Evolutionary conservation across 2,113 vertebrate species (phyloP).

Genomic region (Drymodes brunneopygia): DNA sequence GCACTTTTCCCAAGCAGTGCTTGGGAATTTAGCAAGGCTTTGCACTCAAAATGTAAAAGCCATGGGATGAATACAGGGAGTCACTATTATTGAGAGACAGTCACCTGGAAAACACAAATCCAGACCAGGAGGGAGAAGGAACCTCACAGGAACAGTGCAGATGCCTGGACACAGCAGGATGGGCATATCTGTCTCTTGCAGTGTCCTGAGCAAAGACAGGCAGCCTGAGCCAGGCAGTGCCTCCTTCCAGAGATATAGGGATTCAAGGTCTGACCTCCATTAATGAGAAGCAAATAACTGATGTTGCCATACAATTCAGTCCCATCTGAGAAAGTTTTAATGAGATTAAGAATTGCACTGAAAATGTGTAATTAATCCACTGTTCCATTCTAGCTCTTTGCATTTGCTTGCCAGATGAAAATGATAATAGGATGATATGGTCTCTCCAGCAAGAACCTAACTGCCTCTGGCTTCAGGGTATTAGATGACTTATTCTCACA

Average conservation of each 20-base stretch:
- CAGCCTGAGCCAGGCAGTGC: not conserved
- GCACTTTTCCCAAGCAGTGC: not conserved
- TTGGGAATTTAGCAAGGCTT: not conserved
- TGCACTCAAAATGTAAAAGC: not conserved
- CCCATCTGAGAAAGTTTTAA: not conserved
- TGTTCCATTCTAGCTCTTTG: not conserved
- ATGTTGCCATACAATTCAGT: not conserved
- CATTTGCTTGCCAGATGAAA: slow-evolving; percentile 36
- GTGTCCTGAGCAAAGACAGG: fast-evolving
- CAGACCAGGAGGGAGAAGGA: not conserved
- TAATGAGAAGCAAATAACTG: not conserved
- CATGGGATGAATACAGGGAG: fast-evolving
- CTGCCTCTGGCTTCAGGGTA: slow-evolving; percentile 9
- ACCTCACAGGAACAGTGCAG: fast-evolving
- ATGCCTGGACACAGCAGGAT: fast-evolving
- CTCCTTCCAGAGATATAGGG: not conserved
- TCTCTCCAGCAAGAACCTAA: slow-evolving; percentile 10
- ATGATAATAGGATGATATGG: slow-evolving; percentile 11
- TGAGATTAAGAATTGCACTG: not conserved
- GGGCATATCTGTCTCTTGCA: fast-evolving
- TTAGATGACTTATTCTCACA: slow-evolving; percentile 25
- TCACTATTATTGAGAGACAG: fast-evolving
- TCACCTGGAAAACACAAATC: not conserved
- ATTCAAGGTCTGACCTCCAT: fast-evolving
- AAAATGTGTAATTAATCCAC: not conserved